A percentile compares a stretch with the other conserved stretches of the same genome.
These are phyloP conservation scores for Luffia ferchaultella DNA, from an alignment of 2,888 invertebrate species.

Conservation along the genomic window DNA sequence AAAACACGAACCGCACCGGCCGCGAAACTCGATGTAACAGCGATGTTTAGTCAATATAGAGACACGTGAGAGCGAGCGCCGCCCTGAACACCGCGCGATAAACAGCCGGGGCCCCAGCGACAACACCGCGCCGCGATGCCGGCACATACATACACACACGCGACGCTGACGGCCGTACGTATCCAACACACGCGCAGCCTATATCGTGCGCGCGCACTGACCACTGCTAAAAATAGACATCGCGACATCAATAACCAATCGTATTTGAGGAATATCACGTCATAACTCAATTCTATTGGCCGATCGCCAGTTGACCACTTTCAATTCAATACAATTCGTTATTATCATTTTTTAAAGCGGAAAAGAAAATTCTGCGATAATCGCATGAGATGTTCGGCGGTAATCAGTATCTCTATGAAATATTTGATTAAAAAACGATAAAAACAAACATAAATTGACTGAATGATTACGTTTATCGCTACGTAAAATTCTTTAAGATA, in stretches of 20 bases:
- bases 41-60: too few relatives aligned
- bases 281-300: constrained; percentile 36
- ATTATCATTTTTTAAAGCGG: constrained; percentile 1
- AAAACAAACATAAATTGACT: neutral
- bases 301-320: constrained; percentile 48
- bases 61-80: constrained; percentile 63
- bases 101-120: constrained; percentile 52
- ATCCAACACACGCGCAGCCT: constrained; percentile 26
- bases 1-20: constrained; percentile 26
- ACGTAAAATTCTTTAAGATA: constrained; percentile 1
- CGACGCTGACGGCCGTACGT: constrained; percentile 5
- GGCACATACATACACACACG: constrained; percentile 30
- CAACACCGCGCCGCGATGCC: constrained; percentile 33
- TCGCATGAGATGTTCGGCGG: neutral
- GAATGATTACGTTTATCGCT: constrained; percentile 3
- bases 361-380: neutral
- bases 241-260: constrained; percentile 47
- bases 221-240: constrained; percentile 47
- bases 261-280: constrained; percentile 32
- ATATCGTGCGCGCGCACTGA: constrained; percentile 44
- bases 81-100: constrained; percentile 56
- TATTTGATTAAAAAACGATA: constrained; percentile 1
- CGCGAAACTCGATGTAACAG: constrained; percentile 38
- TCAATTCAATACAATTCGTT: constrained; percentile 19
- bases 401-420: neutral